Evolutionary conservation across 2,113 vertebrate species (phyloP), one percentile per base, ranked within the genome.

Genomic region (Drymodes brunneopygia): DNA sequence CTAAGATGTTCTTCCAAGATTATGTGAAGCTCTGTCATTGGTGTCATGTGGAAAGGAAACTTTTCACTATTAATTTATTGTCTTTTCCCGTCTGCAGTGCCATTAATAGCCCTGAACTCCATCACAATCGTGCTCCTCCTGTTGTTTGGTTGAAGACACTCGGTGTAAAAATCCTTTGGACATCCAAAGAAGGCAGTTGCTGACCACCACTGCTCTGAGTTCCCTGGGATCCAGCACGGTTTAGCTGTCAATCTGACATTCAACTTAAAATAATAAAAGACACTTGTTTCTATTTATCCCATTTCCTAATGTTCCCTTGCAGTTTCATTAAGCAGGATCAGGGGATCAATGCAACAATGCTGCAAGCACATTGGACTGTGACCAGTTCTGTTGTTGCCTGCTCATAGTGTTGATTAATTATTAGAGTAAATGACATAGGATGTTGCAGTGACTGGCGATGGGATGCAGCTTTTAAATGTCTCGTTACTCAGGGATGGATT

Each of bases 71-170:
- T 61, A 22, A 60, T 72, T n/a, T 56, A n/a, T 56, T 27, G n/a
- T 45, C 17, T 24, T 47, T 79, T 9, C 3, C 12, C 9, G 4
- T 66, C 95, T 95, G 12, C 97, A 99, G 99, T 99, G 92, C 99
- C 99, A 28, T 95, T 99, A 80, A 99, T 99, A 95, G 98, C 98
- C 28, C 98, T 99, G 88, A 99, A 99, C 93, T 97, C 99, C 3
- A 33, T 98, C 89, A 98, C 98, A 36, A 99, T 99, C 12, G 40
- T 99, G 77, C 97, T 99, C 50, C 97, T 99, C 83, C 92, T 99
- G 75, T 95, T 99, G 58, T 99, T 99, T 42, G 99, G 99, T 40
- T 99, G 98, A 98, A 97, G 79, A 73, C 50, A 27, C 3, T 35
- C 6, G 3, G 11, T 21, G 10, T 21, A 35, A 25, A 91, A 78